phyloP scores from a whole-genome alignment of 2,113 vertebrate species.

The human (Homo sapiens) region GRCh38 chr15:70915001-70915500 shows the following conservation, averaged over 20 bases:
- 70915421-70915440: background rate
- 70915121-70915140: background rate
- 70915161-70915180: background rate
- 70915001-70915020: background rate
- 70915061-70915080: background rate
- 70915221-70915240: background rate
- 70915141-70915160: background rate
- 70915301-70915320: background rate
- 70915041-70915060: background rate
- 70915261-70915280: background rate
- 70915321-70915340: background rate
- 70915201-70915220: background rate
- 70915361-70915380: constrained; percentile 18
- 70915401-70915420: background rate
- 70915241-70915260: background rate
- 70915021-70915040: background rate
- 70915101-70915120: background rate
- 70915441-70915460: background rate
- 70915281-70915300: background rate
- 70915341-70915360: background rate
- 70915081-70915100: background rate
- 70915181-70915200: background rate
- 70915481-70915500: background rate
- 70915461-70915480: background rate
- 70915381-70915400: background rate